Conservation (phyloP, 2,113 vertebrate species). For the Charadrius vociferus region DNA sequence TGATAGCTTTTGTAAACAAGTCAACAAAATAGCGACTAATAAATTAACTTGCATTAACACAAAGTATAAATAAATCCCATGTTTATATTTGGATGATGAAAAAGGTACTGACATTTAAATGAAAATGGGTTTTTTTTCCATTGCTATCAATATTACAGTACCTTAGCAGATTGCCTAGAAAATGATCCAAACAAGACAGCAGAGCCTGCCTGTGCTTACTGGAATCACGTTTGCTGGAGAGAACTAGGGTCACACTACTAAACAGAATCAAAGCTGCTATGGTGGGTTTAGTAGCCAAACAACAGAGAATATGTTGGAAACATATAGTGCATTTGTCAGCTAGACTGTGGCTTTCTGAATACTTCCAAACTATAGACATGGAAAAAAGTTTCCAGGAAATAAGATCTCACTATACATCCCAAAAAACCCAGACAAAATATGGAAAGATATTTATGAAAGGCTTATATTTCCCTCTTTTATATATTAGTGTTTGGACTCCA, state of each 20-base stretch:
- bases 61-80: neutral
- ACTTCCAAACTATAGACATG: neutral
- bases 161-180: neutral
- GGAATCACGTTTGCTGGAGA: neutral
- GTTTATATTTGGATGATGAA: neutral
- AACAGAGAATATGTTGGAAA: neutral
- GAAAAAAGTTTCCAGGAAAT: conserved; percentile 35
- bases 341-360: conserved; percentile 27
- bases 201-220: neutral
- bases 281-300: neutral
- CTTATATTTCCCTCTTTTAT: neutral
- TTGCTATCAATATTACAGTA: neutral
- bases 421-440: neutral
- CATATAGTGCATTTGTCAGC: neutral
- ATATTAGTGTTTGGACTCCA: neutral
- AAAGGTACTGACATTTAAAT: neutral
- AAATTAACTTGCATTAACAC: neutral
- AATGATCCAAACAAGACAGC: neutral
- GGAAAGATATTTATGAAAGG: neutral
- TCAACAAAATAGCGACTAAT: neutral
- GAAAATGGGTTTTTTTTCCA: neutral
- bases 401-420: neutral
- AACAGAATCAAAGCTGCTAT: neutral
- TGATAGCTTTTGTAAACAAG: neutral
- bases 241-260: neutral